A percentile compares a stretch with the other conserved stretches of the same genome.
These are phyloP conservation scores for Corella eumyota DNA, from an alignment of 23 tunicate species.

Conservation along the genomic window DNA sequence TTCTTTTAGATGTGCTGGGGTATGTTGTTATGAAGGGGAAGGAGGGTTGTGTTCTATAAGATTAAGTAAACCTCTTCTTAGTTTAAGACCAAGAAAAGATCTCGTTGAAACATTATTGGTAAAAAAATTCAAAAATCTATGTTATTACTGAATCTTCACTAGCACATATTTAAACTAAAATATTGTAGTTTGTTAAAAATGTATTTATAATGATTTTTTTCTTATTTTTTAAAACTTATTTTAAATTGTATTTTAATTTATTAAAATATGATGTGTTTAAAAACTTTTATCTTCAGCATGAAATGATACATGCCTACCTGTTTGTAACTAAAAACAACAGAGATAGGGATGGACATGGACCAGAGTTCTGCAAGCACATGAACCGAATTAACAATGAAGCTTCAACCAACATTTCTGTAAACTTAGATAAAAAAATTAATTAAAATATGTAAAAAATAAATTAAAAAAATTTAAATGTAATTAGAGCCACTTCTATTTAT, in stretches of 20 bases:
- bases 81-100: slow-evolving; percentile 79
- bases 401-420: slow-evolving; percentile 83
- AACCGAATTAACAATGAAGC: slow-evolving; percentile 57
- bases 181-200: too few relatives aligned
- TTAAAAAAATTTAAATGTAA: too few relatives aligned
- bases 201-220: too few relatives aligned
- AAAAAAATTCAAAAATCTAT: slow-evolving; percentile 1
- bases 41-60: slow-evolving; percentile 86
- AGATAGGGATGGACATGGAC: slow-evolving; percentile 96
- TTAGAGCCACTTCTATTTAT: too few relatives aligned
- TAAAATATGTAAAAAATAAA: too few relatives aligned
- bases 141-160: too few relatives aligned
- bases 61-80: slow-evolving; percentile 80
- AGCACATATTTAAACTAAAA: too few relatives aligned
- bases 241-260: too few relatives aligned
- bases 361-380: slow-evolving; percentile 87
- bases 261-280: too few relatives aligned
- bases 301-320: slow-evolving; percentile 96
- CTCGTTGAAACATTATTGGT: slow-evolving; percentile 92
- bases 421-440: too few relatives aligned
- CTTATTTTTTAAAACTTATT: too few relatives aligned
- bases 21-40: slow-evolving; percentile 87
- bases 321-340: slow-evolving; percentile 88
- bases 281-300: too few relatives aligned
- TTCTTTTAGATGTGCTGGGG: slow-evolving; percentile 85